Conservation (phyloP, 2,113 vertebrate species). For the Cyprinodon tularosa region DNA sequence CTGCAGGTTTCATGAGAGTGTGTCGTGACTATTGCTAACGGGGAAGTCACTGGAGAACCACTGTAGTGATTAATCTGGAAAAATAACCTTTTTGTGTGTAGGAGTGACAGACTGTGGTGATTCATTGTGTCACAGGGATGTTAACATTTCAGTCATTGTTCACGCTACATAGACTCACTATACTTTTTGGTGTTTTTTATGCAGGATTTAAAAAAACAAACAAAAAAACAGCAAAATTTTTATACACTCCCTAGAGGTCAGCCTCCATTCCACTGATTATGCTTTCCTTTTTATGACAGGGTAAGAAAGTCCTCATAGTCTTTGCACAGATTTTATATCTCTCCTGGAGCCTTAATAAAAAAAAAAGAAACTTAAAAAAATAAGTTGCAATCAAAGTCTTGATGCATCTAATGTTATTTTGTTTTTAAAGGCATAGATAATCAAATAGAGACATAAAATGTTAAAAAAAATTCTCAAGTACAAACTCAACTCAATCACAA, state of each 20-base stretch:
- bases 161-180: conserved; percentile 52
- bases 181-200: conserved; percentile 47
- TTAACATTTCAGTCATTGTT: conserved; percentile 65
- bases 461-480: neutral
- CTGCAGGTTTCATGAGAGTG: conserved; percentile 40
- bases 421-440: neutral
- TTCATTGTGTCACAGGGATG: conserved; percentile 58
- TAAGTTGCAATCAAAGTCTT: neutral
- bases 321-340: conserved; percentile 45
- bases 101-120: conserved; percentile 53
- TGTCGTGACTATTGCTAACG: conserved; percentile 65
- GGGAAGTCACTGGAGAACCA: conserved; percentile 54
- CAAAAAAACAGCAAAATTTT: conserved; percentile 26
- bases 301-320: conserved; percentile 50
- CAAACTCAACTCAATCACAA: neutral
- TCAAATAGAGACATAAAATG: neutral
- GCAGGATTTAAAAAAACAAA: conserved; percentile 18
- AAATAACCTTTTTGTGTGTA: conserved; percentile 55
- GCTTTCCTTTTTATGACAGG: conserved; percentile 53
- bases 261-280: conserved; percentile 58
- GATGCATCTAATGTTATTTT: conserved; percentile 15
- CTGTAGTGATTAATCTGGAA: conserved; percentile 64
- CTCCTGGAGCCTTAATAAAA: conserved; percentile 29
- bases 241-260: conserved; percentile 43
- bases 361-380: conserved; percentile 27